These are phyloP conservation scores for Cryptocephalus moraei DNA, from an alignment of 2,888 invertebrate species.

Conservation along the genomic window DNA sequence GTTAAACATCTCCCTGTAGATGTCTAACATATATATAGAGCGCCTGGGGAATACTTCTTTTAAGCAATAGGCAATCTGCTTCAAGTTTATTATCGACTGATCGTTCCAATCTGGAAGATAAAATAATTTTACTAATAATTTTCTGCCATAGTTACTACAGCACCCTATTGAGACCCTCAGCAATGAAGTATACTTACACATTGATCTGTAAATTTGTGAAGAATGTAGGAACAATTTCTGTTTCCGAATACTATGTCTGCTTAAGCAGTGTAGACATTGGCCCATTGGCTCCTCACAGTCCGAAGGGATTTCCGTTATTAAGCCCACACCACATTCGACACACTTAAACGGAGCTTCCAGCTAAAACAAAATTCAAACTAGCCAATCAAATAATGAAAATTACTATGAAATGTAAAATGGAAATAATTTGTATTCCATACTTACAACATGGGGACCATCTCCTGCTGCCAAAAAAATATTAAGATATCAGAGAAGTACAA, in stretches of 20 bases:
- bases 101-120: constrained; percentile 13
- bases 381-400: background rate
- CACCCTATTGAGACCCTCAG: too few relatives aligned
- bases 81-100: constrained; percentile 8
- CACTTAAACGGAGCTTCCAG: constrained; percentile 13
- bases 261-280: constrained; percentile 4
- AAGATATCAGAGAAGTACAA: too few relatives aligned
- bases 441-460: too few relatives aligned
- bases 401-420: too few relatives aligned
- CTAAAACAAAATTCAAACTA: too few relatives aligned
- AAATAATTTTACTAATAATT: background rate
- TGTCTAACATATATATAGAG: constrained; percentile 12
- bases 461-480: too few relatives aligned
- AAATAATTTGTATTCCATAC: too few relatives aligned
- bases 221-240: too few relatives aligned
- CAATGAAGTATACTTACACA: too few relatives aligned
- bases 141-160: too few relatives aligned
- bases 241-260: too few relatives aligned
- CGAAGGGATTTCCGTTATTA: constrained; percentile 7
- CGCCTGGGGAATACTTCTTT: constrained; percentile 9
- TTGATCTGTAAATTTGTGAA: too few relatives aligned
- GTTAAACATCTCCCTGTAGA: constrained; percentile 13
- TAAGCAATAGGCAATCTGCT: constrained; percentile 13
- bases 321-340: constrained; percentile 9
- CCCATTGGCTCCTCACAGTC: constrained; percentile 2